phyloP scores from a whole-genome alignment of 1,140 invertebrate species.

The Ceratosolen fusciceps region DNA sequence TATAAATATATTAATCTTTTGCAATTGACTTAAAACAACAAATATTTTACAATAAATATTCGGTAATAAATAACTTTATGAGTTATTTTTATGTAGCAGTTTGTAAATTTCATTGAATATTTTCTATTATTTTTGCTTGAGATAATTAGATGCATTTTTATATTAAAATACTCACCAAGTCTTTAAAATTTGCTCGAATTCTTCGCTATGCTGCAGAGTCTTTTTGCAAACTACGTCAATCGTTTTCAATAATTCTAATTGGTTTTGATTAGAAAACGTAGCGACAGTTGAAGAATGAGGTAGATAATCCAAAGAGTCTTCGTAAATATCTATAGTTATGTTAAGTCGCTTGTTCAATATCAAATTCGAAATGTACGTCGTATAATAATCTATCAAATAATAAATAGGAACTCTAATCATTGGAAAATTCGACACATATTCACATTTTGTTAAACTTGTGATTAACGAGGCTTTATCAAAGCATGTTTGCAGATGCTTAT shows the following conservation, averaged over 20 bases:
- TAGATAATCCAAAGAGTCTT: constrained; percentile 18
- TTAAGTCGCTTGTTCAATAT: constrained; percentile 48
- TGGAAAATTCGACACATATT: constrained; percentile 52
- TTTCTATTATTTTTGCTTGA: too few species aligned
- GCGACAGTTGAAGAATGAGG: constrained; percentile 37
- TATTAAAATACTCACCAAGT: constrained; percentile 58
- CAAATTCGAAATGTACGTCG: constrained; percentile 49
- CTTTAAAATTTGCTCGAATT: constrained; percentile 55
- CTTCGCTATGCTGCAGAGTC: constrained; percentile 52
- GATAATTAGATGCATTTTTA: too few species aligned
- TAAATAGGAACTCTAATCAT: constrained; percentile 58
- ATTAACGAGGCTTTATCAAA: constrained; percentile 25
- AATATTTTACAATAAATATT: neutral
- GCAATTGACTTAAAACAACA: neutral
- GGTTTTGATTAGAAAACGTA: constrained; percentile 37
- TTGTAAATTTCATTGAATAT: too few species aligned
- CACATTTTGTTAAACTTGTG: constrained; percentile 18
- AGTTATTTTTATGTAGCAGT: too few species aligned
- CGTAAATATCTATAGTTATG: constrained; percentile 29
- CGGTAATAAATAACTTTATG: neutral
- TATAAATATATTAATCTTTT: neutral
- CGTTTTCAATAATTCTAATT: constrained; percentile 55
- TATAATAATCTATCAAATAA: constrained; percentile 60
- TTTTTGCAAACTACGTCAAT: constrained; percentile 47
- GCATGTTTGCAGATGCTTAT: constrained; percentile 46